phyloP scores from a whole-genome alignment of 1,140 invertebrate genomes.

The Aphelenchoides besseyi region DNA sequence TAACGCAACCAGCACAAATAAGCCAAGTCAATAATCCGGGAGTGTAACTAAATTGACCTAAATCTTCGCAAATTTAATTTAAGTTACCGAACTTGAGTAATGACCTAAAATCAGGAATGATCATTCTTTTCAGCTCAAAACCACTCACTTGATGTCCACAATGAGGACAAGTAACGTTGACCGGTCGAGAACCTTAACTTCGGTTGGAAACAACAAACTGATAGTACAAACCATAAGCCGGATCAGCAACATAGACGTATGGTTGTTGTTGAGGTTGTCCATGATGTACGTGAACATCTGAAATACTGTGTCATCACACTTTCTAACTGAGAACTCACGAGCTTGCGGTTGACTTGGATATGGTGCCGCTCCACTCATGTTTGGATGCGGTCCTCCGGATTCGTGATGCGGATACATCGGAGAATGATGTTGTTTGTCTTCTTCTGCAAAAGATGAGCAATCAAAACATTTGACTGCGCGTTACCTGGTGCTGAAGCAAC shows the following conservation, averaged over 20 bases:
- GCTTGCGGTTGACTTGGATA: neutral
- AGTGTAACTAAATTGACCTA: neutral
- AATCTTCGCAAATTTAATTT: no score
- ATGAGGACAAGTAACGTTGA: neutral
- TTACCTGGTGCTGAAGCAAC: no score
- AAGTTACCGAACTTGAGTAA: neutral
- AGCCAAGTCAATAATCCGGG: neutral
- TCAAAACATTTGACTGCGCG: no score
- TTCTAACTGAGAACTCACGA: neutral
- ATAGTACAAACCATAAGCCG: neutral
- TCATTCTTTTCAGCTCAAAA: no score
- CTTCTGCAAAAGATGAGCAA: no score
- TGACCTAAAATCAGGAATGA: no score
- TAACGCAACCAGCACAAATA: slow-evolving; percentile 10
- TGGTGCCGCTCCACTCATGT: neutral
- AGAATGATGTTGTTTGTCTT: neutral
- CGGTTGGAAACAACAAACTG: neutral
- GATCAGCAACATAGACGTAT: slow-evolving; percentile 11
- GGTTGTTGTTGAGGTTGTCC: neutral
- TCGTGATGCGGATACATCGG: neutral
- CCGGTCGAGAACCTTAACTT: neutral
- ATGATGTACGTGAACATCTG: neutral
- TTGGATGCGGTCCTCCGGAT: neutral
- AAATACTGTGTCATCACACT: neutral
- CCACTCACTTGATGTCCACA: neutral